Conservation (phyloP, 2,113 vertebrate species). For the Rallus limicola region DNA sequence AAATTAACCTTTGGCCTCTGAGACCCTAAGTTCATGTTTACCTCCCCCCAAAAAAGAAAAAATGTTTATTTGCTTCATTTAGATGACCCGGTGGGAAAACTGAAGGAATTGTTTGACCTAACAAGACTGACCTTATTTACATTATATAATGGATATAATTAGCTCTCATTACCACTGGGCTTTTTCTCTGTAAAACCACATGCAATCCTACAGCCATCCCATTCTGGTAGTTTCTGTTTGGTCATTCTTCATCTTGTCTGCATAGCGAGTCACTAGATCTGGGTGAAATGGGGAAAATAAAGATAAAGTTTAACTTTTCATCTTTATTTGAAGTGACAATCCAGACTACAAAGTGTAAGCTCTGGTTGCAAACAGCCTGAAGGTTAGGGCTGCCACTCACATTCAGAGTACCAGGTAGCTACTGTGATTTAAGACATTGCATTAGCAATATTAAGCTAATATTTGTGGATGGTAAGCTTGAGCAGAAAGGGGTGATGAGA, state of each 20-base stretch:
- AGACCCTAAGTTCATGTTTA: not conserved
- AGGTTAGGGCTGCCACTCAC: not conserved
- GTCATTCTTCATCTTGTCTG: not conserved
- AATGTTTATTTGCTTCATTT: not conserved
- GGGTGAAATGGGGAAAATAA: not conserved
- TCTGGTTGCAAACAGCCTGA: not conserved
- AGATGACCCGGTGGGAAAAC: not conserved
- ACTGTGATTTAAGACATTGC: not conserved
- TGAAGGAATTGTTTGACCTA: not conserved
- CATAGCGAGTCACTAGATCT: not conserved
- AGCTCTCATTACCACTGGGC: not conserved
- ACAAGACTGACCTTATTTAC: not conserved
- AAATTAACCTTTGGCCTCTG: conserved; percentile 3
- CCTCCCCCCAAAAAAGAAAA: not conserved
- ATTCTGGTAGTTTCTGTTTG: not conserved
- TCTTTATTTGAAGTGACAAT: not conserved
- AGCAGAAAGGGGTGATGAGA: not conserved
- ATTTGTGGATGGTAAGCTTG: not conserved
- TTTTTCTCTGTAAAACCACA: not conserved
- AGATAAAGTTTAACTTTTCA: not conserved
- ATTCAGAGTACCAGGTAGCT: not conserved
- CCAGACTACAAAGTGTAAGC: not conserved
- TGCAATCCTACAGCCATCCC: not conserved
- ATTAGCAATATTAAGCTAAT: not conserved
- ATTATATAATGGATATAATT: not conserved